These are phyloP conservation scores for Hyperopisus bebe DNA, from an alignment of 2,113 vertebrate genomes.

Conservation along the genomic window DNA sequence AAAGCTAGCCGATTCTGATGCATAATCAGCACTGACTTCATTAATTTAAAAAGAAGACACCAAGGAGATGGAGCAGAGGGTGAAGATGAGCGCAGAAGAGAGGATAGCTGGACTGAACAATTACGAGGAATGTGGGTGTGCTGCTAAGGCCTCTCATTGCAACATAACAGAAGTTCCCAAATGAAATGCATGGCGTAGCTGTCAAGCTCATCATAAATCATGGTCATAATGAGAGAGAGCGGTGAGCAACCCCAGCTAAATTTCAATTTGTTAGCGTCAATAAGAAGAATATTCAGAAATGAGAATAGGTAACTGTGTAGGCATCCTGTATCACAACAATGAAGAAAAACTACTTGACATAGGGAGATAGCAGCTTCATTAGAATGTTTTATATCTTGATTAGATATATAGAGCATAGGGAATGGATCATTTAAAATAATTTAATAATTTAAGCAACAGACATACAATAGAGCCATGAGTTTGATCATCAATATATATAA, in stretches of 20 bases:
- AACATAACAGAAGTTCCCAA: background rate
- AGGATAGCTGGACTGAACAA: background rate
- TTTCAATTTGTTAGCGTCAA: background rate
- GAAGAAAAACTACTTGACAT: background rate
- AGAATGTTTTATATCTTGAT: background rate
- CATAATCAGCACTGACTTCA: background rate
- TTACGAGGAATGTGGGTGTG: background rate
- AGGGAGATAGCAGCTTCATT: background rate
- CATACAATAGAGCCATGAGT: background rate
- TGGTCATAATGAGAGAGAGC: background rate
- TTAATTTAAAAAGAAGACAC: background rate
- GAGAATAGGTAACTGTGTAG: background rate
- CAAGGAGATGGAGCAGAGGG: background rate
- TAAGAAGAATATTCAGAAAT: background rate
- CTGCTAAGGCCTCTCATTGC: background rate
- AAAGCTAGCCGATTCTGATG: background rate
- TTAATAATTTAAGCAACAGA: background rate
- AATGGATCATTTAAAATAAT: background rate
- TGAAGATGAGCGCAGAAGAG: background rate
- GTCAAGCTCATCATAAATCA: background rate
- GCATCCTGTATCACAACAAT: background rate
- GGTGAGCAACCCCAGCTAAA: background rate
- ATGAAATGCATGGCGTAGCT: background rate
- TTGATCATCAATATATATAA: background rate
- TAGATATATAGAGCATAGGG: background rate